phyloP scores from a whole-genome alignment of 2,888 invertebrate species.

The Lordiphosa andalusiaca region DNA sequence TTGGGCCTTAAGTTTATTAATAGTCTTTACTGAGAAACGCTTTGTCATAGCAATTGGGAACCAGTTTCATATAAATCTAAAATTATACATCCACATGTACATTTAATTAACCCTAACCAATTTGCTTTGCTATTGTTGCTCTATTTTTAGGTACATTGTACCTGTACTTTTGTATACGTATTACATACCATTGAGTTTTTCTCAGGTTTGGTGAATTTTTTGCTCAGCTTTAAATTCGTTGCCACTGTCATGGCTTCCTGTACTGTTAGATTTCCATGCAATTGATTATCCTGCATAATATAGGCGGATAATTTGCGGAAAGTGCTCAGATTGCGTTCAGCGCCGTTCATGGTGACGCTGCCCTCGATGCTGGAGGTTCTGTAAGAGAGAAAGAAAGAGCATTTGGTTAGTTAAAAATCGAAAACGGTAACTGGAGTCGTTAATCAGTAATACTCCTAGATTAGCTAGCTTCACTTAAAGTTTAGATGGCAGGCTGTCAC shows the following conservation, averaged over 20 bases:
- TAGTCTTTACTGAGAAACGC: no score
- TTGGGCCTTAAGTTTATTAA: no score
- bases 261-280: slow-evolving; percentile 94
- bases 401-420: neutral
- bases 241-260: slow-evolving; percentile 97
- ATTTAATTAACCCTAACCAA: slow-evolving; percentile 23
- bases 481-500: no score
- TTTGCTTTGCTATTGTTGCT: slow-evolving; percentile 2
- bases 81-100: slow-evolving; percentile 3
- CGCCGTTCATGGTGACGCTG: slow-evolving; percentile 91
- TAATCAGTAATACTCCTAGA: no score
- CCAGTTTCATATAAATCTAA: slow-evolving; percentile 6
- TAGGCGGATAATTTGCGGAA: slow-evolving; percentile 97
- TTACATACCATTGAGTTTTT: slow-evolving; percentile 92
- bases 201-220: slow-evolving; percentile 85
- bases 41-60: neutral
- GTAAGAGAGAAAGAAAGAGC: slow-evolving; percentile 15
- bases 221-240: slow-evolving; percentile 92
- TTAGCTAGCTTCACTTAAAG: no score
- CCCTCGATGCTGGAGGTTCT: slow-evolving; percentile 91
- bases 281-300: slow-evolving; percentile 96
- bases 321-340: slow-evolving; percentile 89
- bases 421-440: no score
- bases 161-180: no score
- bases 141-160: neutral